Conservation (phyloP, 2,113 vertebrate species). For the Lepus timidus region DNA sequence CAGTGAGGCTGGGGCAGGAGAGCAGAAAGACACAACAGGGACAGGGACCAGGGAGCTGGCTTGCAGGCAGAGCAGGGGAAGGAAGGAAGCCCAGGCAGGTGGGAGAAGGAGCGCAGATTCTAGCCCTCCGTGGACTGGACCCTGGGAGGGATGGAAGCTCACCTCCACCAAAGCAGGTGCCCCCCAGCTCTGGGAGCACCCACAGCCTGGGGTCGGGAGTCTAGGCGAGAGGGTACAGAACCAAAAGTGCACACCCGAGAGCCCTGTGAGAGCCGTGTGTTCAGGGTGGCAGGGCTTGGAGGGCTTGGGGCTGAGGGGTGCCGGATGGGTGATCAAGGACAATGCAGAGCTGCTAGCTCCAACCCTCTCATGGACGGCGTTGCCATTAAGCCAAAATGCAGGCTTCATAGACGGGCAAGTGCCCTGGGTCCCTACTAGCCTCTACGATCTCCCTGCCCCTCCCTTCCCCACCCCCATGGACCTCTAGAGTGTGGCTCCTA, state of each 20-base stretch:
- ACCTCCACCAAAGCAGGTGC: not conserved
- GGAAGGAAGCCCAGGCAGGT: no score
- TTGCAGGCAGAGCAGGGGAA: not conserved
- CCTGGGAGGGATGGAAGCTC: not conserved
- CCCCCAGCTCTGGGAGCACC: not conserved
- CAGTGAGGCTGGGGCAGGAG: not conserved
- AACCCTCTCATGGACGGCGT: accelerated
- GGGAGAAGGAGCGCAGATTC: not conserved
- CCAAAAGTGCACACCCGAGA: no score
- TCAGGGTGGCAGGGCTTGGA: not conserved
- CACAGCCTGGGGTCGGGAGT: not conserved
- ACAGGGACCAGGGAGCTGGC: not conserved
- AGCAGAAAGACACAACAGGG: not conserved
- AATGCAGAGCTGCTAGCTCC: not conserved
- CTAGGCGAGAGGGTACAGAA: not conserved
- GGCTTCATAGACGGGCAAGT: not conserved
- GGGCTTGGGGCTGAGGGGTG: accelerated
- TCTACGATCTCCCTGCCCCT: not conserved
- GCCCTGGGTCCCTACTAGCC: not conserved
- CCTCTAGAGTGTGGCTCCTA: no score
- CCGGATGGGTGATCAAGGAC: no score
- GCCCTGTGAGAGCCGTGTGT: no score
- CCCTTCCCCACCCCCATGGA: no score
- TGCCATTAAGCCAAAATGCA: not conserved
- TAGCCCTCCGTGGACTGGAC: not conserved